Evolutionary conservation across 2,888 invertebrate genomes (phyloP).

Genomic region (Prosapia bicincta): DNA sequence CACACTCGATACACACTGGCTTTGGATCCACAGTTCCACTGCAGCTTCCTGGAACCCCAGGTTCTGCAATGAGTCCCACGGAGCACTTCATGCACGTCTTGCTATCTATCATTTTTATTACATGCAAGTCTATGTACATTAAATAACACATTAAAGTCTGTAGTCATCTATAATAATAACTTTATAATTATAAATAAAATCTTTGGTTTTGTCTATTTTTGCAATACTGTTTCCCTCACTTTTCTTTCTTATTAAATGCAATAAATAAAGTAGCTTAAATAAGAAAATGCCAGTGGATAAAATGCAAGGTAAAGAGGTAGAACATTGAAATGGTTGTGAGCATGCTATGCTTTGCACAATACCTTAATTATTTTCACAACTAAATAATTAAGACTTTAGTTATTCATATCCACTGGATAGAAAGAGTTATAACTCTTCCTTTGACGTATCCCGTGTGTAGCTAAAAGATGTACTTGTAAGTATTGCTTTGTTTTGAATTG

Average conservation of each 20-base stretch:
- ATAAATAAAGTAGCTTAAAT: background rate
- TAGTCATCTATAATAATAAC: too few species aligned
- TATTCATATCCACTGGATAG: constrained; percentile 12
- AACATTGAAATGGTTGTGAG: background rate
- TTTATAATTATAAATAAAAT: background rate
- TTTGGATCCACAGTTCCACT: constrained; percentile 34
- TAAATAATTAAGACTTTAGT: background rate
- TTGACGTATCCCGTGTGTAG: constrained; percentile 62
- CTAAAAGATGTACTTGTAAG: constrained; percentile 65
- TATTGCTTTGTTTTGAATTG: constrained; percentile 68
- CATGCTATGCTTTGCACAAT: background rate
- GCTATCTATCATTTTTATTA: background rate
- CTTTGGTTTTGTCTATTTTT: background rate
- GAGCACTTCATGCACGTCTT: background rate
- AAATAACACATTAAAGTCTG: background rate
- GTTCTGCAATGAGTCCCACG: constrained; percentile 10
- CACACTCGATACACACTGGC: constrained; percentile 44
- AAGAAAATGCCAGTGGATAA: background rate
- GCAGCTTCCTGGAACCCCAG: constrained; percentile 35
- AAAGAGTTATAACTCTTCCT: constrained; percentile 48
- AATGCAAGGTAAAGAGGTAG: background rate
- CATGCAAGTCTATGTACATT: constrained; percentile 8
- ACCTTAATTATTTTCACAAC: constrained; percentile 7
- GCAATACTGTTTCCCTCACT: background rate
- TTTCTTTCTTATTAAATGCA: background rate